Conservation (phyloP, 2,797 vertebrate genomes). For the Distichodus sexfasciatus region DNA sequence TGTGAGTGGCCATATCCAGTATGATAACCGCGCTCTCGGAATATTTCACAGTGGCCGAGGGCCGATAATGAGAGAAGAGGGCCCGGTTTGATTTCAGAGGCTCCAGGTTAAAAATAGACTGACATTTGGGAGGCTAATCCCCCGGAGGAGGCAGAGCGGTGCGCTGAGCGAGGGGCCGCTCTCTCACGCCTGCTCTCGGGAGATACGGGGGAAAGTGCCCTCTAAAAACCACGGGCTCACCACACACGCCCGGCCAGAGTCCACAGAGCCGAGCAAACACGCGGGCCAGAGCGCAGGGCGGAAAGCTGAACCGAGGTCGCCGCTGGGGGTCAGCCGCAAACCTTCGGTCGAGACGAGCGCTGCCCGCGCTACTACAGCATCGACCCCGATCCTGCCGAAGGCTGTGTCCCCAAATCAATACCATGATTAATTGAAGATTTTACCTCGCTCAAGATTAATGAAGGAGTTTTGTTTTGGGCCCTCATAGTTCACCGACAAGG, state of each 20-base stretch:
- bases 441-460: too few relatives aligned
- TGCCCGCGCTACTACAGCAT: too few relatives aligned
- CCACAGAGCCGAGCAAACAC: background rate
- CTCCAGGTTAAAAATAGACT: constrained; percentile 43
- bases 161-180: constrained; percentile 2
- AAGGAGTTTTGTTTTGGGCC: too few relatives aligned
- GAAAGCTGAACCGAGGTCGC: too few relatives aligned
- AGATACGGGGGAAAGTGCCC: constrained; percentile 31
- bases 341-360: too few relatives aligned
- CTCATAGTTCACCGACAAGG: too few relatives aligned
- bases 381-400: too few relatives aligned
- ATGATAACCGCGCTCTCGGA: constrained; percentile 23
- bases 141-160: constrained; percentile 28
- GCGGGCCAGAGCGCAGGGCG: background rate
- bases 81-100: constrained; percentile 28
- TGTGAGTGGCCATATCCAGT: constrained; percentile 19
- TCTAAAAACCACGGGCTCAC: constrained; percentile 6
- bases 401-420: too few relatives aligned
- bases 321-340: too few relatives aligned
- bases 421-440: too few relatives aligned
- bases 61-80: constrained; percentile 32
- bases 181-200: constrained; percentile 18
- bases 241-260: background rate
- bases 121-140: constrained; percentile 49
- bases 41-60: constrained; percentile 6